These are phyloP conservation scores for Callorhinus ursinus DNA, from an alignment of 2,113 vertebrate genomes.

Conservation along the genomic window DNA sequence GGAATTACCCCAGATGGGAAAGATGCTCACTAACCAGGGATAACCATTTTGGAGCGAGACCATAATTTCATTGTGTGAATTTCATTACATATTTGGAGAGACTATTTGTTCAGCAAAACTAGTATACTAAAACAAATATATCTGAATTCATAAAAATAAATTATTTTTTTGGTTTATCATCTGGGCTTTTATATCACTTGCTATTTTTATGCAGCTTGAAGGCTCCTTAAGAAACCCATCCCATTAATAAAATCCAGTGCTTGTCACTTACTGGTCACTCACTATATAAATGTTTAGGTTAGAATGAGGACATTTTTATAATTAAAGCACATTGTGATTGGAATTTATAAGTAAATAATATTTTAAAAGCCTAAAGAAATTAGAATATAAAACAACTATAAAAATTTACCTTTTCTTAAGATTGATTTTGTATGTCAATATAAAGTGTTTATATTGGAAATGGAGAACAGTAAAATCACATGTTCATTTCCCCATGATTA, in stretches of 20 bases:
- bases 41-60: background rate
- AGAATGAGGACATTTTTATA: background rate
- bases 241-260: background rate
- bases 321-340: background rate
- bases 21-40: background rate
- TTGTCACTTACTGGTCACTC: background rate
- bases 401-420: background rate
- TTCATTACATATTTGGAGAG: background rate
- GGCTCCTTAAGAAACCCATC: background rate
- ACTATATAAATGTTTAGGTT: background rate
- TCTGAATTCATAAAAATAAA: background rate
- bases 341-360: background rate
- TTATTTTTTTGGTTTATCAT: background rate
- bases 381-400: background rate
- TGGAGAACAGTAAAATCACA: background rate
- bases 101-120: background rate
- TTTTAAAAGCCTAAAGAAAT: background rate
- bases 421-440: background rate
- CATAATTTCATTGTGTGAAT: background rate
- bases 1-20: background rate
- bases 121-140: background rate
- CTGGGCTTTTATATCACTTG: background rate
- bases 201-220: background rate
- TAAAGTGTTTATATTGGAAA: background rate
- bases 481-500: background rate